Evolutionary conservation across 2,888 invertebrate species (phyloP).

Genomic region (Eilema griseolum): DNA sequence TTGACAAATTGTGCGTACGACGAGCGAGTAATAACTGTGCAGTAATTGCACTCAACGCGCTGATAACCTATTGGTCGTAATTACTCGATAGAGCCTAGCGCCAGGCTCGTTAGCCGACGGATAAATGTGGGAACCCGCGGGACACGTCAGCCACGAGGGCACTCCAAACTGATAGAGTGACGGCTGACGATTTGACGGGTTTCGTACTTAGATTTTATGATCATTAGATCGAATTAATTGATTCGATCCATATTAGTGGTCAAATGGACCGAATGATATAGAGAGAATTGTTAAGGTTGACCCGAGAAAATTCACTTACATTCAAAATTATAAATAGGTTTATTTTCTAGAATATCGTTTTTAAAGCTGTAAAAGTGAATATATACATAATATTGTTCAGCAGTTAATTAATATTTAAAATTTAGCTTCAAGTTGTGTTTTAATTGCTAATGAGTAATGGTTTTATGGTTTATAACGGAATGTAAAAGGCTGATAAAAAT

Average conservation of each 20-base stretch:
- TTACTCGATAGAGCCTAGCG: conserved; percentile 30
- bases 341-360: too few relatives aligned
- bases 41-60: conserved; percentile 47
- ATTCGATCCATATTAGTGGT: conserved; percentile 15
- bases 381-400: neutral
- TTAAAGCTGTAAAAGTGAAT: neutral
- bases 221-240: conserved; percentile 46
- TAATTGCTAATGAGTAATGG: neutral
- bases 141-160: conserved; percentile 43
- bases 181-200: conserved; percentile 40
- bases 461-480: neutral
- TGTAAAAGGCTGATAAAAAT: too few relatives aligned
- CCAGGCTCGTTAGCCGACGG: conserved; percentile 40
- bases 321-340: too few relatives aligned
- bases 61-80: conserved; percentile 51
- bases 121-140: conserved; percentile 45
- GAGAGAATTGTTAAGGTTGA: neutral
- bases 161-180: conserved; percentile 37
- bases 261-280: neutral
- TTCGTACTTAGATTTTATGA: conserved; percentile 46
- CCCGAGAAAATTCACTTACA: neutral
- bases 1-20: conserved; percentile 65
- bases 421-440: neutral
- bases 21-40: conserved; percentile 46
- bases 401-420: neutral